Base-by-base conservation (phyloP, 2,888 invertebrate species). In the Drosophila nigritarsus region DNA sequence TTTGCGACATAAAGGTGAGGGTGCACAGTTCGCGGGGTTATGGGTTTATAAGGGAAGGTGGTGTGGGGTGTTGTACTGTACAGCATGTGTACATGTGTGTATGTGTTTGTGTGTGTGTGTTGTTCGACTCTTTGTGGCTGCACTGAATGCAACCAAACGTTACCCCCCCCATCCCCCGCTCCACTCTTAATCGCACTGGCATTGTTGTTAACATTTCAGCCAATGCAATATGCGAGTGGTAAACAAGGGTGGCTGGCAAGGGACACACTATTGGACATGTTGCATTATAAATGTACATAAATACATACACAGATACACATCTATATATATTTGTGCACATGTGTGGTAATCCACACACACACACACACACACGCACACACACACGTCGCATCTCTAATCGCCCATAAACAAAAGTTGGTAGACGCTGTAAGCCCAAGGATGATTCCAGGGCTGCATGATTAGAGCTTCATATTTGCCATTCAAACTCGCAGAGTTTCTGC, bases 61-160 rank as follows among this genome's bases (percentile, higher is more conserved):
- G 7, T n/a, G 4, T 45, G 45, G 24, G 45, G 1, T 45, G 24
- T 8, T 24, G 2, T 24, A 24, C 8, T 45, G 24, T 8, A 45
- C 45, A 45, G 24, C 45, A 45, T 45, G 24, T 24, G 45, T 45
- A 8, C 45, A 24, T 24, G 8, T 15, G 15, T 13, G n/a, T 13
- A 6, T 20, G 7, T 7, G 20, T n/a, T 66, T 40, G 34, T 32
- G 64, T 61, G 64, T 61, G 49, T 64, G 36, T 15, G 56, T 36
- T 59, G 70, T 60, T 65, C 61, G 66, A 51, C 65, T 68, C 36
- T 55, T 78, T 78, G 78, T 34, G 78, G 79, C 78, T 65, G 59
- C 59, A 71, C 53, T 36, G 78, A 78, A 75, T 75, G 78, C 77
- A 75, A 20, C 71, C 77, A 78, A 77, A 78, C 69, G 77, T 73